Evolutionary conservation across 2,888 invertebrate species (phyloP).

Genomic region (Trichogramma dendrolimi): DNA sequence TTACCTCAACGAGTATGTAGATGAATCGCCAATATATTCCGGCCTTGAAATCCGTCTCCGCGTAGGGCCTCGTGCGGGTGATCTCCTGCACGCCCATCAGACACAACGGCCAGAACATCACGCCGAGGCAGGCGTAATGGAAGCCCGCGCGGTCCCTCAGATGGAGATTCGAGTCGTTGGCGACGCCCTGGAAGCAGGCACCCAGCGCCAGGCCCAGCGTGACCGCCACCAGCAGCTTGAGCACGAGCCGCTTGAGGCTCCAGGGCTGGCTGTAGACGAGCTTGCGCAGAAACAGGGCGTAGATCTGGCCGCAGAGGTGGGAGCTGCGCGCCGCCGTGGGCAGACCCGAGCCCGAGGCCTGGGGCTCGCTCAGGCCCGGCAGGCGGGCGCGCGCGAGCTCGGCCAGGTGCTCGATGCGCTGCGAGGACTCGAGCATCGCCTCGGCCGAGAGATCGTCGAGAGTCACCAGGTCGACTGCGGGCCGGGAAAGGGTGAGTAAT

Average conservation of each 20-base stretch:
- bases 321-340: slow-evolving; percentile 65
- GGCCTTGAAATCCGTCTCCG: slow-evolving; percentile 76
- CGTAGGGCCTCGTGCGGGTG: slow-evolving; percentile 54
- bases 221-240: slow-evolving; percentile 73
- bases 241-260: slow-evolving; percentile 74
- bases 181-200: slow-evolving; percentile 84
- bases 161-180: slow-evolving; percentile 68
- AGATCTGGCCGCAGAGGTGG: slow-evolving; percentile 66
- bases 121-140: slow-evolving; percentile 76
- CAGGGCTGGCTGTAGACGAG: slow-evolving; percentile 81
- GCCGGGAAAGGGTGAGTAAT: too few relatives aligned
- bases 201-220: slow-evolving; percentile 80
- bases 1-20: slow-evolving; percentile 76
- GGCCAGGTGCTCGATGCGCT: slow-evolving; percentile 84
- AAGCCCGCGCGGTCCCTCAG: slow-evolving; percentile 80
- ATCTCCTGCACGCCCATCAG: slow-evolving; percentile 49
- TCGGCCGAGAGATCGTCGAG: slow-evolving; percentile 89
- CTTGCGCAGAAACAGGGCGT: slow-evolving; percentile 63
- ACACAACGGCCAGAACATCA: slow-evolving; percentile 72
- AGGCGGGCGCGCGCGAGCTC: slow-evolving; percentile 73
- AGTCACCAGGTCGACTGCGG: slow-evolving; percentile 85
- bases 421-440: slow-evolving; percentile 90
- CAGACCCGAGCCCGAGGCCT: slow-evolving; percentile 70
- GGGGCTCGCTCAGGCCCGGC: slow-evolving; percentile 62
- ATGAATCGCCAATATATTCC: slow-evolving; percentile 75